Conservation (phyloP, 2,113 vertebrate genomes). For the Chaenocephalus aceratus region DNA sequence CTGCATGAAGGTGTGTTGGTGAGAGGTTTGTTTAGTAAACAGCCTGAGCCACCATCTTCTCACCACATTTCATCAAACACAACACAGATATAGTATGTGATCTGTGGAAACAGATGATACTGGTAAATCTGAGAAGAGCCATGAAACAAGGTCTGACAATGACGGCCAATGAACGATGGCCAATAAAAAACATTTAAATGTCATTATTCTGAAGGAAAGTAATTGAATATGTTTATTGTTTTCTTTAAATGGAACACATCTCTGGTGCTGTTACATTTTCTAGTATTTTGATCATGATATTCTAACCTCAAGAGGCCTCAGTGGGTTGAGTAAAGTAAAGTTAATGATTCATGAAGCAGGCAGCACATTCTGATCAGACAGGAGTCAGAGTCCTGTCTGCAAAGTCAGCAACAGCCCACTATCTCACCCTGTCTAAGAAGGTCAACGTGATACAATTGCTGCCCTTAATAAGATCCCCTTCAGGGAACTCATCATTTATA, state of each 20-base stretch:
- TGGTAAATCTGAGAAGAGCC: constrained; percentile 42
- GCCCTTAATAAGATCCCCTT: not conserved
- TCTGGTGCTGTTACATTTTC: not conserved
- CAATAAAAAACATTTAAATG: not conserved
- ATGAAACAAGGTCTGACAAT: not conserved
- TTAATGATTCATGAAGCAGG: constrained; percentile 77
- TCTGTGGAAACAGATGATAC: constrained; percentile 61
- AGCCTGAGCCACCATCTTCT: constrained; percentile 48
- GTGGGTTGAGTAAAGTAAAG: constrained; percentile 18
- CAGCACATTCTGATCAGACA: constrained; percentile 48
- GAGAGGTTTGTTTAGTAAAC: constrained; percentile 71
- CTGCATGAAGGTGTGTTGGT: constrained; percentile 80
- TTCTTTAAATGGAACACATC: not conserved
- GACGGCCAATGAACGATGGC: too few relatives aligned
- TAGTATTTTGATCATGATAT: constrained; percentile 3
- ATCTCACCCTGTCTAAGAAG: constrained; percentile 17
- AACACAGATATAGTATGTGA: constrained; percentile 26
- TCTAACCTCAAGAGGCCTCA: constrained; percentile 43
- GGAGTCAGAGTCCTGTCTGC: constrained; percentile 32
- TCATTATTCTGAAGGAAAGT: not conserved
- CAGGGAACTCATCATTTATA: not conserved
- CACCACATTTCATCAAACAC: constrained; percentile 33
- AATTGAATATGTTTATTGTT: not conserved
- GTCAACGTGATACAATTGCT: constrained; percentile 2
- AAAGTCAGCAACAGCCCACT: constrained; percentile 35